phyloP scores from a whole-genome alignment of 2,113 vertebrate species.

The Pagrus major region DNA sequence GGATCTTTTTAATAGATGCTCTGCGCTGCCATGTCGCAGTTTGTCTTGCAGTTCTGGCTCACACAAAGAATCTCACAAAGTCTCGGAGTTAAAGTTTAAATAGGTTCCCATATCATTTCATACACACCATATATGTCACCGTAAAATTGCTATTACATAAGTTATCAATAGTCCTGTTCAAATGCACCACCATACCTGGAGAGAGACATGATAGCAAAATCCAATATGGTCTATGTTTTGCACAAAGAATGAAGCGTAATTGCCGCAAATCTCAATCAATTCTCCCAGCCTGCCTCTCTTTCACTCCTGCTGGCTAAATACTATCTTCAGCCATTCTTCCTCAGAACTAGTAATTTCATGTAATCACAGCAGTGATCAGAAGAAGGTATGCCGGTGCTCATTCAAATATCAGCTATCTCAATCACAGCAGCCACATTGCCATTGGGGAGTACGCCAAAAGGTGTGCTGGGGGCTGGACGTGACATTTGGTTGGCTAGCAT shows the following conservation, averaged over 20 bases:
- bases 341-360: constrained; percentile 82
- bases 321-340: constrained; percentile 76
- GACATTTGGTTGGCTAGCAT: constrained; percentile 85
- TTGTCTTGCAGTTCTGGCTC: neutral
- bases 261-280: constrained; percentile 83
- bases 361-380: constrained; percentile 81
- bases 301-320: constrained; percentile 77
- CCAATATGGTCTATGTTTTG: constrained; percentile 60
- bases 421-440: constrained; percentile 68
- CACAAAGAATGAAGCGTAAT: constrained; percentile 79
- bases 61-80: constrained; percentile 13
- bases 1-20: constrained; percentile 4
- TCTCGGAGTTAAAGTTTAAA: constrained; percentile 39
- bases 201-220: constrained; percentile 40
- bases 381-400: constrained; percentile 73
- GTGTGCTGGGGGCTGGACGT: constrained; percentile 77
- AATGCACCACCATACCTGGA: constrained; percentile 40
- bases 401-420: constrained; percentile 83
- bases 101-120: constrained; percentile 41
- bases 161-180: constrained; percentile 52
- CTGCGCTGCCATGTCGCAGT: neutral
- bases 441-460: constrained; percentile 61
- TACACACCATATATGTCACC: constrained; percentile 28
- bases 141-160: constrained; percentile 40
- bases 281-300: constrained; percentile 63